A percentile compares a stretch with the other conserved stretches of the same genome.
Conservation (phyloP, 2,888 invertebrate species). For the Pedicia rivosa region DNA sequence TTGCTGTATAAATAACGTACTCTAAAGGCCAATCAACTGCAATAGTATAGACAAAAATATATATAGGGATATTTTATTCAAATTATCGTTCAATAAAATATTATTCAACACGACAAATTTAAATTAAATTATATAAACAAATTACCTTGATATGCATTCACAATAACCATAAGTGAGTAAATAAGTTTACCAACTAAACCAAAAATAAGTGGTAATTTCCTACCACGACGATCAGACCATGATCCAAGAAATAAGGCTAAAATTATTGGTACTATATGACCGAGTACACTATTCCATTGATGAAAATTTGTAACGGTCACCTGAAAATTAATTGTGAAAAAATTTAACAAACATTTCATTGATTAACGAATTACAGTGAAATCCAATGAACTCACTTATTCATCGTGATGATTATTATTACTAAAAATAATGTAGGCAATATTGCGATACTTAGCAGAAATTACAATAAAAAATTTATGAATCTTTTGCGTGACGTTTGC, state of each 20-base stretch:
- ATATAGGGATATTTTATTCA: neutral
- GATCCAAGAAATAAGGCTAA: slow-evolving; percentile 66
- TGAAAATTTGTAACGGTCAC: slow-evolving; percentile 56
- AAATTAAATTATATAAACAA: slow-evolving; percentile 3
- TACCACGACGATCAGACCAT: slow-evolving; percentile 65
- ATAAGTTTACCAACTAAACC: slow-evolving; percentile 58
- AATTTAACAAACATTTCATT: neutral
- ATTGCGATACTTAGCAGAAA: no score
- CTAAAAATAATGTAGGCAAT: no score
- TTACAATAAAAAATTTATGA: no score
- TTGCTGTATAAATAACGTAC: slow-evolving; percentile 57
- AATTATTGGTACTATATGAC: slow-evolving; percentile 55
- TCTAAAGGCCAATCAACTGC: slow-evolving; percentile 60
- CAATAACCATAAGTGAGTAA: slow-evolving; percentile 57
- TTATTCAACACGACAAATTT: neutral
- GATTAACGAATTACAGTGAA: no score
- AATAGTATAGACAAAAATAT: slow-evolving; percentile 23
- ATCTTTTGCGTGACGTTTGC: no score
- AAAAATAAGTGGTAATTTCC: slow-evolving; percentile 54
- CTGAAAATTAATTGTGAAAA: slow-evolving; percentile 26
- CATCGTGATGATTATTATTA: no score
- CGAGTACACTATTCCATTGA: slow-evolving; percentile 62
- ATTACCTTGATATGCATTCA: slow-evolving; percentile 46
- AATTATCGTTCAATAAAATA: neutral
- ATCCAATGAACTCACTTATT: no score